A percentile compares a stretch with the other conserved stretches of the same genome.
phyloP scores from a whole-genome alignment of 2,888 invertebrate genomes.

The Stratiomys singularior region DNA sequence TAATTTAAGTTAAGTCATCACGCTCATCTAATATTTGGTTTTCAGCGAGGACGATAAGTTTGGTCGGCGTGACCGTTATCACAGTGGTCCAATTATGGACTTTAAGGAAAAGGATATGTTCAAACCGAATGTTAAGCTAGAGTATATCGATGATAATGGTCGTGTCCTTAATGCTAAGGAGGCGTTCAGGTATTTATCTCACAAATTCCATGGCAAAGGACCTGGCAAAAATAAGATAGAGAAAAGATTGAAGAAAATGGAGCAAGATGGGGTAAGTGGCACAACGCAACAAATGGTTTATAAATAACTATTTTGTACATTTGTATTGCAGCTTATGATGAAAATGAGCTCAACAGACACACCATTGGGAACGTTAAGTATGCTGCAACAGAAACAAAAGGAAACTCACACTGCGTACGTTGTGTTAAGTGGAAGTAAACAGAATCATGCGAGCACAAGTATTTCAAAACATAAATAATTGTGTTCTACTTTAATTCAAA shows the following conservation, averaged over 20 bases:
- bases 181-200: conserved; percentile 95
- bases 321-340: conserved; percentile 80
- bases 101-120: conserved; percentile 93
- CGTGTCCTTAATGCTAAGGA: conserved; percentile 93
- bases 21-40: too few species aligned
- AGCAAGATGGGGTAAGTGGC: conserved; percentile 84
- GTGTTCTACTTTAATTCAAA: neutral
- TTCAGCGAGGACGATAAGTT: conserved; percentile 81
- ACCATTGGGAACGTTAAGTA: conserved; percentile 91
- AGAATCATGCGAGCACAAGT: conserved; percentile 66
- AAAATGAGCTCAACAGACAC: conserved; percentile 99
- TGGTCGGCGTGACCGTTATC: conserved; percentile 77
- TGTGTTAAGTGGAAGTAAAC: conserved; percentile 90
- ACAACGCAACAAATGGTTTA: neutral
- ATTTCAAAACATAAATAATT: conserved; percentile 63
- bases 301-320: neutral
- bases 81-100: conserved; percentile 84
- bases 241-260: conserved; percentile 92
- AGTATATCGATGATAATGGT: conserved; percentile 97
- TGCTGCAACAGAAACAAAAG: conserved; percentile 95
- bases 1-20: too few species aligned
- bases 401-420: conserved; percentile 93
- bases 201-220: conserved; percentile 99
- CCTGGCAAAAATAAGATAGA: conserved; percentile 99
- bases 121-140: conserved; percentile 93